Conservation (phyloP, 2,113 vertebrate genomes). For the Haemorhous mexicanus region DNA sequence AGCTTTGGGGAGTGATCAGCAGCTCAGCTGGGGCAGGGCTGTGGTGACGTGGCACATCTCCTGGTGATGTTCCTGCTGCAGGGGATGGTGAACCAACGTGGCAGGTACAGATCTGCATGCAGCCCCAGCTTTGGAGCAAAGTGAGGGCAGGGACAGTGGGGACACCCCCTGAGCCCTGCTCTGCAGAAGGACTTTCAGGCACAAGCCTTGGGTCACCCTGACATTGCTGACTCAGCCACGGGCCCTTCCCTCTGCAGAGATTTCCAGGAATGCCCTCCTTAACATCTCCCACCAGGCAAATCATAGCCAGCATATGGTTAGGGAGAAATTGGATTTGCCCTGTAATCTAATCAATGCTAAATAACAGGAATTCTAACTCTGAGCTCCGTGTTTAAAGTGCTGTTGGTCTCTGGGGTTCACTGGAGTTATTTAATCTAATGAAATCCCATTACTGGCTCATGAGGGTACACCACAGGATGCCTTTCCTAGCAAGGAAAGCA, state of each 20-base stretch:
- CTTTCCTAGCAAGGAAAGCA: neutral
- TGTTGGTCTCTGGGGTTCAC: conserved; percentile 45
- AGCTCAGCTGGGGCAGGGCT: accelerated
- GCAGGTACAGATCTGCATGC: neutral
- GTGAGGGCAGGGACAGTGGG: accelerated
- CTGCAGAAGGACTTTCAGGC: neutral
- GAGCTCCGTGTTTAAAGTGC: conserved; percentile 35
- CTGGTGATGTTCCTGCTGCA: neutral
- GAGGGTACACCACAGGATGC: neutral
- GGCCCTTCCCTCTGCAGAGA: neutral
- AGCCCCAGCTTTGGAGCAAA: neutral
- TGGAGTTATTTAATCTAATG: conserved; percentile 65
- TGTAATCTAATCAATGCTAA: conserved; percentile 69
- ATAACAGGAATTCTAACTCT: conserved; percentile 55
- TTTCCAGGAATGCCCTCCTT: neutral
- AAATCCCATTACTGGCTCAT: conserved; percentile 54
- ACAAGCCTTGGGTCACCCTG: neutral
- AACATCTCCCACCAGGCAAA: neutral
- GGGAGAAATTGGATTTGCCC: conserved; percentile 57
- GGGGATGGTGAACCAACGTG: accelerated
- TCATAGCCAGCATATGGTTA: neutral
- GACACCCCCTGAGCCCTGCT: neutral
- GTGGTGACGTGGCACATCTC: neutral
- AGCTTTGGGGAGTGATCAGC: neutral
- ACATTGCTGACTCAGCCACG: neutral